Base-by-base conservation (phyloP, 1,140 invertebrate species). In the Neodiprion lecontei region DNA sequence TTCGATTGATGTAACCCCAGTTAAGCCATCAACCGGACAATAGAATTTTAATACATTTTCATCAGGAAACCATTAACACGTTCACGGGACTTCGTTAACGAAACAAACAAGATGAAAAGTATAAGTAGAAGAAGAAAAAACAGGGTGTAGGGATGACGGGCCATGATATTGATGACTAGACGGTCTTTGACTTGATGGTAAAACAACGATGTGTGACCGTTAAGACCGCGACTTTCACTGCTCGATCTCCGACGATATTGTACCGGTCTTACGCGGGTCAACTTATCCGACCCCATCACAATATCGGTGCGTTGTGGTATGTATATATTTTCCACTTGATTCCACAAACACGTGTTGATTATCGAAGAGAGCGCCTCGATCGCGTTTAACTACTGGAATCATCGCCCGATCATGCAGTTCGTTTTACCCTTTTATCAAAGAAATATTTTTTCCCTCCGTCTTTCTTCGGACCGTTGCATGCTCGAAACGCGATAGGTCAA, bases 291-390 rank as follows among this genome's bases (percentile, higher is more conserved):
- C 53, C 53, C n/a, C 53, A 17, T 4, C 11, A 4, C 53, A 40
- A 5, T 40, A 40, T 40, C 28, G 28, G 28, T 14, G 53, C 11
- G n/a, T 17, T 17, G 53, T 12, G 11, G n/a, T 61, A 61, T 7
- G 4, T 61, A 61, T 61, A 0, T 17, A 17, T 61, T 61, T 61
- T 61, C 53, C 53, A 61, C 53, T 61, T 61, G 53, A 61, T 61
- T 61, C n/a, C 53, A 61, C n/a, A 61, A 61, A 61, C 53, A 61
- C 53, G 53, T 61, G 53, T 40, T 17, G 53, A 61, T 61, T 17
- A 61, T 17, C 11, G 53, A 61, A 17, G 11, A 61, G 53, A 61
- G 53, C 53, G 53, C 11, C 53, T 61, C 11, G 5, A 40, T 40
- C n/a, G 53, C 11, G 53, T 61, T 61, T 14, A 61, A 61, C 53